These are phyloP conservation scores for Mastomys coucha DNA, from an alignment of 2,113 vertebrate species.

Conservation along the genomic window DNA sequence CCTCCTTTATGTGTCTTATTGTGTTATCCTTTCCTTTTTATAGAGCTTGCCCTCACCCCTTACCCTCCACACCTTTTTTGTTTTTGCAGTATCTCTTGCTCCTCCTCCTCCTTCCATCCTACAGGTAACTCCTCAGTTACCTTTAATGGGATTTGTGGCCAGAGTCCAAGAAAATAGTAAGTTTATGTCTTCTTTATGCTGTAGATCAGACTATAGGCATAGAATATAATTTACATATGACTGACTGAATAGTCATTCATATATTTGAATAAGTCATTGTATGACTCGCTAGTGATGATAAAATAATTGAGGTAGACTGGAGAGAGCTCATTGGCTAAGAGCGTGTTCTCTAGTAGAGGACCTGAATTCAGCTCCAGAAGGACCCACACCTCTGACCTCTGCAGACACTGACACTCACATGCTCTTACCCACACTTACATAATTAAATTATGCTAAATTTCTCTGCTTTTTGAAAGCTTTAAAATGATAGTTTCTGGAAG, in stretches of 20 bases:
- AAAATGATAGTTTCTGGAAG: conserved; percentile 5
- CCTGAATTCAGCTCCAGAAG: neutral
- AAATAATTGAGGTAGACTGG: neutral
- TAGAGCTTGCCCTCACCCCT: conserved; percentile 81
- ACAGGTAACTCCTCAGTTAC: conserved; percentile 99
- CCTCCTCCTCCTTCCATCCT: conserved; percentile 98
- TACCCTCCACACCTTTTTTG: conserved; percentile 84
- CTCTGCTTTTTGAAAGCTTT: conserved; percentile 41
- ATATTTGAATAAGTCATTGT: conserved; percentile 32
- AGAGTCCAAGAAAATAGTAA: conserved; percentile 99
- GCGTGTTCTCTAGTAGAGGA: neutral
- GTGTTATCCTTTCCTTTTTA: conserved; percentile 76
- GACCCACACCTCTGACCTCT: neutral
- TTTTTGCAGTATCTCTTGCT: conserved; percentile 93
- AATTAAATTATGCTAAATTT: neutral
- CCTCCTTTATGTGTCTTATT: conserved; percentile 66
- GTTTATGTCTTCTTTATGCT: conserved; percentile 89
- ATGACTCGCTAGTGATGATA: conserved; percentile 6
- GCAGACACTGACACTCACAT: neutral
- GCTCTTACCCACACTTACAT: neutral
- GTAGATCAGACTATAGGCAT: conserved; percentile 81
- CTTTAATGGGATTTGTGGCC: conserved; percentile 99
- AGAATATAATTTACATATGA: conserved; percentile 75
- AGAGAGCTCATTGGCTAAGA: neutral
- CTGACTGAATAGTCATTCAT: conserved; percentile 60